phyloP scores from a whole-genome alignment of 2,113 vertebrate species.

The Propithecus coquereli region DNA sequence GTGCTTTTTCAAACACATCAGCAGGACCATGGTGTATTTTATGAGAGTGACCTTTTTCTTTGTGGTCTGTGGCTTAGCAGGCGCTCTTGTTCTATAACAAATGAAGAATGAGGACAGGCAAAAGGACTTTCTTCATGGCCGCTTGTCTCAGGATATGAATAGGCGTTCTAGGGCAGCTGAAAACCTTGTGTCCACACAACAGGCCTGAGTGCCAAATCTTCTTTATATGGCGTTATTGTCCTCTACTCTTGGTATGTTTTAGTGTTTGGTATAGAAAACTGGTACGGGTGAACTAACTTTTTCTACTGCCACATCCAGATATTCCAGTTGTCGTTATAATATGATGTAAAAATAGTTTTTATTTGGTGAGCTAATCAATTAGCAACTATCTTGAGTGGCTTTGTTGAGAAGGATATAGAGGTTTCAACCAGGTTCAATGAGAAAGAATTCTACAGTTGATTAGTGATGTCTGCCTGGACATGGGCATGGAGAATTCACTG shows the following conservation, averaged over 20 bases:
- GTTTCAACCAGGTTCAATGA: not conserved
- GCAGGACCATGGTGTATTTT: constrained; percentile 42
- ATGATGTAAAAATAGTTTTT: not conserved
- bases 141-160: not conserved
- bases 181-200: not conserved
- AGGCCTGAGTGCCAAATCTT: not conserved
- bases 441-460: not conserved
- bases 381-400: not conserved
- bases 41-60: constrained; percentile 70
- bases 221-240: not conserved
- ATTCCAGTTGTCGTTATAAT: not conserved
- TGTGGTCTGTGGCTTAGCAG: constrained; percentile 72
- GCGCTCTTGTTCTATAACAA: constrained; percentile 14
- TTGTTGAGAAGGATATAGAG: not conserved
- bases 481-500: no score
- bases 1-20: constrained; percentile 12
- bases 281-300: not conserved
- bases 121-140: not conserved
- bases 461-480: not conserved
- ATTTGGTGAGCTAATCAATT: not conserved
- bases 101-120: constrained; percentile 53
- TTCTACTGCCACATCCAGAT: not conserved
- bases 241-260: not conserved
- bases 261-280: not conserved
- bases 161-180: not conserved